Conservation (phyloP, 2,888 invertebrate genomes). For the Drosophila demipolita region DNA sequence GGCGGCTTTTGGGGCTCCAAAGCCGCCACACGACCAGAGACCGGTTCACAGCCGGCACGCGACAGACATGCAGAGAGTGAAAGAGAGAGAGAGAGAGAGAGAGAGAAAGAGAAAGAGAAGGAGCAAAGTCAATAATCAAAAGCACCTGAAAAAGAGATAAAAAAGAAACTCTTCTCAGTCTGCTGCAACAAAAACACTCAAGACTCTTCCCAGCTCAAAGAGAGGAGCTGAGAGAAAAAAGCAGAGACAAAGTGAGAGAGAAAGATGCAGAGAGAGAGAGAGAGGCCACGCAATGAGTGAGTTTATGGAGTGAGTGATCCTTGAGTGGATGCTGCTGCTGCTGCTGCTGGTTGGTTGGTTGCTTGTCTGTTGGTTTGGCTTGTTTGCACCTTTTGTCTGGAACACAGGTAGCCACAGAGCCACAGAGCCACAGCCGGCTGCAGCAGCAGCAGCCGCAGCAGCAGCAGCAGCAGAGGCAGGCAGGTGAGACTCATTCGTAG, state of each 20-base stretch:
- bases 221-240: constrained; percentile 1
- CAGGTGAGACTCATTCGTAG: constrained; percentile 55
- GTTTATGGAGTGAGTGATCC: constrained; percentile 37
- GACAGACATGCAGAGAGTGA: constrained; percentile 50
- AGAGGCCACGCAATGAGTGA: constrained; percentile 26
- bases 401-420: constrained; percentile 55
- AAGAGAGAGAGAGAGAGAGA: constrained; percentile 2
- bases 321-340: constrained; percentile 40
- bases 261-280: constrained; percentile 1
- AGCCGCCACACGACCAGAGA: constrained; percentile 43
- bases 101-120: not conserved
- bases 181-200: constrained; percentile 15
- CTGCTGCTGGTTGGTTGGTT: constrained; percentile 28
- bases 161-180: constrained; percentile 37
- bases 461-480: constrained; percentile 22
- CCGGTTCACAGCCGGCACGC: constrained; percentile 80
- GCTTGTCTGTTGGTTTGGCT: constrained; percentile 29
- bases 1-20: constrained; percentile 33
- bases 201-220: constrained; percentile 30
- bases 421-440: constrained; percentile 6
- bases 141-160: constrained; percentile 36
- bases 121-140: constrained; percentile 43
- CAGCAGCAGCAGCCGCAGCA: not conserved
- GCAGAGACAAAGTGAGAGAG: constrained; percentile 12
- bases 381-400: constrained; percentile 72